Evolutionary conservation across 2,888 invertebrate species (phyloP), one percentile per base, ranked within the genome.

Genomic region (Lasioglossum lativentre): DNA sequence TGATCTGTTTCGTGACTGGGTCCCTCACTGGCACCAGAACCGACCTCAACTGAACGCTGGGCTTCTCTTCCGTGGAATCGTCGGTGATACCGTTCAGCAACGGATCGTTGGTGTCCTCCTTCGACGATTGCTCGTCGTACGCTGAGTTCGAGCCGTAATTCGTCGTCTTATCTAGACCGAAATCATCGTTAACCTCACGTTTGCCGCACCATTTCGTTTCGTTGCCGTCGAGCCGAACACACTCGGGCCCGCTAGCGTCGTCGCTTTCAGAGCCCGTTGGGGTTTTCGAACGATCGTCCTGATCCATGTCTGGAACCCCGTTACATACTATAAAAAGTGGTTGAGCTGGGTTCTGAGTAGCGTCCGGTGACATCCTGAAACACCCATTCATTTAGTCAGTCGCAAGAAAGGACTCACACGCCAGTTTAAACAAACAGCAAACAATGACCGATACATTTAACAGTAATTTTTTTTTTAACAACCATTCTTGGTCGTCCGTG

Each of bases 321-420:
- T 59, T 72, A 63, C 47, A 81, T 47, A n/a, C 45, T 47, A 77
- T 23, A 71, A 81, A 71, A 72, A 77, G 52, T 40, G 71, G 76
- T 47, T 42, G 75, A 19, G 72, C 42, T 30, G 74, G 56, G 16
- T 73, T 52, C 66, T 38, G 23, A 23, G 30, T 68, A 52, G 40
- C 56, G 2, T 66, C 74, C 6, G 86, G 52, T 30, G 75, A 78
- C 59, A 76, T 70, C 90, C 90, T 90, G 89, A 90, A 90, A 90
- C 90, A 90, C 45, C 82, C 82, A 86, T 82, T 86, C 74, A 74
- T 83, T 87, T 82, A 85, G 76, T 88, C 80, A 87, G 78, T 87
- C 73, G 78, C 52, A 76, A 70, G 56, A 74, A 72, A 56, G 23
- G 14, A 79, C 40, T 52, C 40, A 4, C 12, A 70, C 14, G 10